Evolutionary conservation across 2,888 invertebrate genomes (phyloP), one percentile per base, ranked within the genome.

Genomic region (Agriopis leucophaearia): DNA sequence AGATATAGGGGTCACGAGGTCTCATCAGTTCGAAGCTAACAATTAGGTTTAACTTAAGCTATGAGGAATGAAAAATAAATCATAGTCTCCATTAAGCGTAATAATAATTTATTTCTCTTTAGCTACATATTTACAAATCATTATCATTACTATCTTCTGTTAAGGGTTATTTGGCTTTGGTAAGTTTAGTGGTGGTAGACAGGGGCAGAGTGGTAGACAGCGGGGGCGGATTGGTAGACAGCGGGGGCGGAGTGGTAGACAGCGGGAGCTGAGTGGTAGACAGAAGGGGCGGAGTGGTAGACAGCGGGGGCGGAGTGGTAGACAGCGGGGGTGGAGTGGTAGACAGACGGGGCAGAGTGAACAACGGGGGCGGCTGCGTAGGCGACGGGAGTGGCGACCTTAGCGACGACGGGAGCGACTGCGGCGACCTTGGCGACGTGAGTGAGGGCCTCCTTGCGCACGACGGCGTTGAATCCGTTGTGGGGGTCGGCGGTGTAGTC

Each of bases 381-480:
- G 5, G 27, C 27, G 27, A 27, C 27, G 3, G 27, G 27, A 27
- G 27, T 5, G 27, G 27, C 27, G 27, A 27, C 27, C 27, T 27
- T 81, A 89, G 80, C 83, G 89, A 94, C 94, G 40, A 94, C 91
- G 45, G 94, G 27, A 27, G 27, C 27, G 3, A 27, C 27, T 5
- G 79, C 77, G 56, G 80, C 81, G 9, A 83, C 78, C 74, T 84
- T 87, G 71, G 88, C 84, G 59, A 84, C 83, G 82, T 78, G 84
- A 13, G 72, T 81, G 78, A 91, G 78, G 50, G 92, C 87, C 70
- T 91, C 91, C 72, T 81, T 89, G 80, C 83, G 89, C 5, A 94
- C 94, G 42, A 94, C 91, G 45, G 94, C 94, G 80, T 94, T 94
- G 85, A 94, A 94, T 52, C 94, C 94, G 68, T 93, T 90, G 77